These are phyloP conservation scores for Protomyctophum bolini DNA, from an alignment of 2,113 vertebrate genomes.

Conservation along the genomic window DNA sequence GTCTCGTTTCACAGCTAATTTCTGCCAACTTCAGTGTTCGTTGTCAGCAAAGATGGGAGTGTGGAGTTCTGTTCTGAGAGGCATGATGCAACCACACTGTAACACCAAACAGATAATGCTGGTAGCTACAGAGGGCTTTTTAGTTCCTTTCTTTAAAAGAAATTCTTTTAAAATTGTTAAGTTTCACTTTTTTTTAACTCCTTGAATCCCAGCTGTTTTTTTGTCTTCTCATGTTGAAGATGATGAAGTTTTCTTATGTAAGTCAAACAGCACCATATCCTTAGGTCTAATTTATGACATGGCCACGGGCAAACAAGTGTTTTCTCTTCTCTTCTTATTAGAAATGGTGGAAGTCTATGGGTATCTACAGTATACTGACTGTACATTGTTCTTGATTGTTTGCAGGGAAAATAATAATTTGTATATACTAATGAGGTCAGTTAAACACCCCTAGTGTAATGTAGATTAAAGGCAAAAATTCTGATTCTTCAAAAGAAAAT, in stretches of 20 bases:
- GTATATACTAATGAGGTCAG: constrained; percentile 32
- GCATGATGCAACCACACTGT: constrained; percentile 82
- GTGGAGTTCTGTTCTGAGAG: constrained; percentile 78
- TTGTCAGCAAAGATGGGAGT: constrained; percentile 83
- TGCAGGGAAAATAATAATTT: constrained; percentile 28
- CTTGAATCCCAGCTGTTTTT: constrained; percentile 63
- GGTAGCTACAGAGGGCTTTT: constrained; percentile 78
- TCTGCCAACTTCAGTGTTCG: constrained; percentile 82
- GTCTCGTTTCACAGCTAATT: constrained; percentile 80
- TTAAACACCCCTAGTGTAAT: constrained; percentile 36
- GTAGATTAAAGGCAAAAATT: constrained; percentile 15
- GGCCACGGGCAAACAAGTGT: not conserved
- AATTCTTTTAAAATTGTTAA: constrained; percentile 76
- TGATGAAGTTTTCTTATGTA: constrained; percentile 49
- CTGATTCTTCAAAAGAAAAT: constrained; percentile 43
- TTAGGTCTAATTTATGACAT: constrained; percentile 31
- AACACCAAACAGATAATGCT: constrained; percentile 81
- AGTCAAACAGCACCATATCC: constrained; percentile 37
- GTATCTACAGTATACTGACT: constrained; percentile 16
- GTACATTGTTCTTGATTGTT: constrained; percentile 39
- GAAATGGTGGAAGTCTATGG: not conserved
- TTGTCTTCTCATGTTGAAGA: constrained; percentile 42
- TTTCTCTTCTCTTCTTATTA: no score
- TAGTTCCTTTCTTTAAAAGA: constrained; percentile 74
- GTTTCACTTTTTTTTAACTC: constrained; percentile 73